These are phyloP conservation scores for Colistium nudipinnis DNA, from an alignment of 2,113 vertebrate genomes.

Conservation along the genomic window DNA sequence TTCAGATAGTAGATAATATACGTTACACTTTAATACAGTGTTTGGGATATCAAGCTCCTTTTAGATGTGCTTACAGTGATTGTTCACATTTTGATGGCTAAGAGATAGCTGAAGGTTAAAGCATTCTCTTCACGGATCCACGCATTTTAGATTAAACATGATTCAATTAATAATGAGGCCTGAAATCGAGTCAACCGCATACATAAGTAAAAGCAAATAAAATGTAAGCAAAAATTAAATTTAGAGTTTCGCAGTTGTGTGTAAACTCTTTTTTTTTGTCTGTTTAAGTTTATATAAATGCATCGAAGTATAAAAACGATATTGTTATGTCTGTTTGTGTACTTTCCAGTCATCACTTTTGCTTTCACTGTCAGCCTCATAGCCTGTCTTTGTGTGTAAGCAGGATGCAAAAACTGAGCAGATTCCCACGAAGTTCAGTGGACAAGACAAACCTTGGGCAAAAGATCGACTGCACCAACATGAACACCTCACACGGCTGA, in stretches of 20 bases:
- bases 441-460: conserved; percentile 22
- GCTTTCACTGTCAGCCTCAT: neutral
- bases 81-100: no score
- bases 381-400: neutral
- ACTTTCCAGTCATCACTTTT: conserved; percentile 10
- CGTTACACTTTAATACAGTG: no score
- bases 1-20: no score
- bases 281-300: neutral
- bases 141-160: neutral
- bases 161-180: neutral
- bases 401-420: conserved; percentile 3
- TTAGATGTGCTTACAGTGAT: no score
- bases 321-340: neutral
- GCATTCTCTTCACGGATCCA: neutral
- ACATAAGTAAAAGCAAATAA: neutral
- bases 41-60: no score
- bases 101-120: neutral
- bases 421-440: conserved; percentile 11
- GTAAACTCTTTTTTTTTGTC: neutral
- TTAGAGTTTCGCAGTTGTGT: neutral
- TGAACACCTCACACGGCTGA: no score
- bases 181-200: neutral
- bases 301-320: neutral
- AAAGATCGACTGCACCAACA: neutral
- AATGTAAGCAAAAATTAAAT: neutral